Evolutionary conservation across 2,113 vertebrate species (phyloP), one percentile per base, ranked within the genome.

Genomic region (Lycaon pictus): DNA sequence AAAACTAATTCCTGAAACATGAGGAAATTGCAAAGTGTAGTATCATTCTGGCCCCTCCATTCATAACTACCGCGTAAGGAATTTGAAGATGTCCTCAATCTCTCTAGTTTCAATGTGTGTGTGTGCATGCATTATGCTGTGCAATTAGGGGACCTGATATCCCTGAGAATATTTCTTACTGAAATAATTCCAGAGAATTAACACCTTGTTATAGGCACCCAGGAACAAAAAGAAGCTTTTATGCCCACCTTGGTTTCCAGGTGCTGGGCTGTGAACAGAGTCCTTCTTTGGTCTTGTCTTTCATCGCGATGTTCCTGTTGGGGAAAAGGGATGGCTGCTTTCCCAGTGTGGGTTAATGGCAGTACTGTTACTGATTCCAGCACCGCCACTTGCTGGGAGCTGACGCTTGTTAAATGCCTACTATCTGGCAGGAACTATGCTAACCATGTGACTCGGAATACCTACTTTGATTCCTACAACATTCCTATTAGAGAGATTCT

Each of bases 91-190:
- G 37, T 72, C 25, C 11, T 35, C 48, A 43, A 15, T n/a, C 25
- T 90, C 27, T 95, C 12, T 48, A 37, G 10, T 60, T 90, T 3
- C 13, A 51, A 8, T 51, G 13, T 7, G 3, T 12, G 4, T 11
- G 56, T 27, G 13, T 11, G 12, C 11, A n/a, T 8, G 35, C 7
- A 3, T 1, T n/a, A 17, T 53, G 10, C 25, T 93, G 8, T 71
- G 17, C 48, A 62, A 17, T 72, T 84, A 76, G 58, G 60, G 60
- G 62, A 76, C 32, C 6, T 74, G 63, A 43, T 56, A 12, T 60
- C 86, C 23, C 12, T 23, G 29, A 96, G 86, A 92, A 97, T 94
- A 63, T 43, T 55, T 63, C 35, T 85, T 55, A 72, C 0, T 86
- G 83, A 85, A 87, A 82, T 67, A 82, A 37, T 69, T 53, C 12